phyloP scores from a whole-genome alignment of 2,113 vertebrate species.

The Isurus oxyrinchus region DNA sequence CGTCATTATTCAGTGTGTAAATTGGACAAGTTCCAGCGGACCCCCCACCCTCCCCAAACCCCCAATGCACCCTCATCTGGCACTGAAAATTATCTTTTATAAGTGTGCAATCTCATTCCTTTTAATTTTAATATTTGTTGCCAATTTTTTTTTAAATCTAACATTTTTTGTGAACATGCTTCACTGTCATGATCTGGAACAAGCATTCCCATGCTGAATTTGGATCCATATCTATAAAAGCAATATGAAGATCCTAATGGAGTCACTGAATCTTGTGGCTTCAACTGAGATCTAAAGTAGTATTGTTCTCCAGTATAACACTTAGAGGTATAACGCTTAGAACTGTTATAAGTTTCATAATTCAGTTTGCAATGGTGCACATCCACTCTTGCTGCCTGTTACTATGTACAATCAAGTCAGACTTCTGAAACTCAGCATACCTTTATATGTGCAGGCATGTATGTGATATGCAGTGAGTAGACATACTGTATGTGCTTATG shows the following conservation, averaged over 20 bases:
- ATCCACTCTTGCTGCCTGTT: background rate
- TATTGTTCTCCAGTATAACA: background rate
- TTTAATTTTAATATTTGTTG: background rate
- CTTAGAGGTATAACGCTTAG: background rate
- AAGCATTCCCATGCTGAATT: background rate
- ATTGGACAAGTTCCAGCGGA: background rate
- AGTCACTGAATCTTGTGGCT: background rate
- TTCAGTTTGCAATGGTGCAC: background rate
- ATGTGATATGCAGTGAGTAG: background rate
- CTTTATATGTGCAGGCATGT: constrained; percentile 13
- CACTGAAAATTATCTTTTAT: background rate
- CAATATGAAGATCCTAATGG: background rate
- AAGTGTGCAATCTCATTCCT: background rate
- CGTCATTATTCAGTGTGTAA: background rate
- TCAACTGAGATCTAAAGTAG: background rate
- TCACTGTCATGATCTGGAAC: too few relatives aligned
- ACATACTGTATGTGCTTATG: background rate
- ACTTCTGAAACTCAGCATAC: background rate
- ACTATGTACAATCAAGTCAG: background rate
- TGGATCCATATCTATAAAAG: background rate
- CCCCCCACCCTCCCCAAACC: too few relatives aligned
- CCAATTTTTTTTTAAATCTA: too few relatives aligned
- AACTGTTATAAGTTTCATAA: background rate
- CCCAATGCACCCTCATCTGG: background rate
- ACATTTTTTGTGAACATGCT: background rate